Percentiles rank a stretch among this genome's conserved stretches.
These are phyloP conservation scores for Papilio dardanus DNA, from an alignment of 1,140 invertebrate genomes.

Conservation along the genomic window DNA sequence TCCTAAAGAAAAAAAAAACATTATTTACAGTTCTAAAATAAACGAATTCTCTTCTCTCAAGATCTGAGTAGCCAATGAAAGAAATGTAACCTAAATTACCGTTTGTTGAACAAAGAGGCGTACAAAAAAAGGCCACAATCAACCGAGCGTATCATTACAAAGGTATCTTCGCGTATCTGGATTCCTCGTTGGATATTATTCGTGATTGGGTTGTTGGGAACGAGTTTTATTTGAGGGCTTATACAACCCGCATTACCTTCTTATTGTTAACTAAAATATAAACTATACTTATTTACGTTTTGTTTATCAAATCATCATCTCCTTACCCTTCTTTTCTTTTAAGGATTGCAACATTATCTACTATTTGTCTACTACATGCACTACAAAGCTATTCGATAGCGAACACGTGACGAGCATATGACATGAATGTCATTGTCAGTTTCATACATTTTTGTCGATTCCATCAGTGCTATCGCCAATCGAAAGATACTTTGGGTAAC, in stretches of 20 bases:
- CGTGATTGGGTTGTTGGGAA: constrained; percentile 16
- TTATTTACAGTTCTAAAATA: neutral
- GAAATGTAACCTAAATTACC: constrained; percentile 22
- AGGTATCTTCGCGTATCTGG: constrained; percentile 9
- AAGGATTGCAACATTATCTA: no score
- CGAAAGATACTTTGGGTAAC: no score
- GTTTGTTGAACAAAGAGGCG: constrained; percentile 18
- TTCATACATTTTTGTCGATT: no score
- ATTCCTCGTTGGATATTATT: constrained; percentile 12
- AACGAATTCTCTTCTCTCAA: neutral
- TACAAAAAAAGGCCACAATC: constrained; percentile 7
- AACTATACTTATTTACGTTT: no score
- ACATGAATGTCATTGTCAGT: no score
- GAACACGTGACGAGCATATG: no score
- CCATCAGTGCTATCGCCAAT: no score
- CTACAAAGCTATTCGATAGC: no score
- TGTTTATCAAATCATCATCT: no score
- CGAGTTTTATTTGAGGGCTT: neutral
- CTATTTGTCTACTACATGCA: no score
- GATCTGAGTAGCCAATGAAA: constrained; percentile 8
- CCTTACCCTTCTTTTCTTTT: no score
- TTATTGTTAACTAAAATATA: neutral
- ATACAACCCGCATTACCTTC: neutral
- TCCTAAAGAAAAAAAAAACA: neutral
- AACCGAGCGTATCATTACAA: constrained; percentile 4